A percentile compares a stretch with the other conserved stretches of the same genome.
Conservation (phyloP, 2,113 vertebrate species). For the Peromyscus californicus region DNA sequence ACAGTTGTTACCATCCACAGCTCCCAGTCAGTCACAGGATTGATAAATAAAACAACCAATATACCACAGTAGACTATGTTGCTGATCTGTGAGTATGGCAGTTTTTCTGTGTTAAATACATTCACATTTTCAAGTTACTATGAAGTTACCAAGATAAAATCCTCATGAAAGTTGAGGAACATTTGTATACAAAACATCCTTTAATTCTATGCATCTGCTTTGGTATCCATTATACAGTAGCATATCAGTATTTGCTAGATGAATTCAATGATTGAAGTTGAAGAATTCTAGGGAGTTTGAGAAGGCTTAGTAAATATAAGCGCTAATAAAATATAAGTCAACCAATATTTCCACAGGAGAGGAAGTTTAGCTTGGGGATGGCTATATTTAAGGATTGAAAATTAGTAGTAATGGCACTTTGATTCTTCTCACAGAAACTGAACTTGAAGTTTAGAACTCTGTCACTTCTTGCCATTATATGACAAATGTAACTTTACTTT, state of each 20-base stretch:
- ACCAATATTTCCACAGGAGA: neutral
- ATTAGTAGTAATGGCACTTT: neutral
- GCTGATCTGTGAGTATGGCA: neutral
- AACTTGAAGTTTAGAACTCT: slow-evolving; percentile 7
- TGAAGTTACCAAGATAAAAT: neutral
- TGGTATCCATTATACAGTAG: neutral
- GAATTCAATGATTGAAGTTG: neutral
- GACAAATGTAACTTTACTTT: slow-evolving; percentile 46
- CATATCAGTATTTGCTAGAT: neutral
- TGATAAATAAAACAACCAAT: neutral
- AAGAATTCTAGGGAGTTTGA: neutral
- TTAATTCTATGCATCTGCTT: neutral
- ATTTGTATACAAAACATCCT: neutral
- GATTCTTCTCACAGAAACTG: neutral
- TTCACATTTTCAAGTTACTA: neutral
- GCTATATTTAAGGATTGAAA: neutral
- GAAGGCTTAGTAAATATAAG: neutral
- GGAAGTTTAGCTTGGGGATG: slow-evolving; percentile 5
- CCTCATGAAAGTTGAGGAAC: neutral
- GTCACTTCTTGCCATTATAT: slow-evolving; percentile 23
- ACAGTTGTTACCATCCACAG: neutral
- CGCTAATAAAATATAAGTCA: neutral
- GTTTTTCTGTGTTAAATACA: neutral
- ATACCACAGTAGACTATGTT: neutral
- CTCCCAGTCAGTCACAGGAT: neutral